A percentile compares a stretch with the other conserved stretches of the same genome.
Conservation (phyloP, 2,113 vertebrate genomes). For the Aptenodytes forsteri region DNA sequence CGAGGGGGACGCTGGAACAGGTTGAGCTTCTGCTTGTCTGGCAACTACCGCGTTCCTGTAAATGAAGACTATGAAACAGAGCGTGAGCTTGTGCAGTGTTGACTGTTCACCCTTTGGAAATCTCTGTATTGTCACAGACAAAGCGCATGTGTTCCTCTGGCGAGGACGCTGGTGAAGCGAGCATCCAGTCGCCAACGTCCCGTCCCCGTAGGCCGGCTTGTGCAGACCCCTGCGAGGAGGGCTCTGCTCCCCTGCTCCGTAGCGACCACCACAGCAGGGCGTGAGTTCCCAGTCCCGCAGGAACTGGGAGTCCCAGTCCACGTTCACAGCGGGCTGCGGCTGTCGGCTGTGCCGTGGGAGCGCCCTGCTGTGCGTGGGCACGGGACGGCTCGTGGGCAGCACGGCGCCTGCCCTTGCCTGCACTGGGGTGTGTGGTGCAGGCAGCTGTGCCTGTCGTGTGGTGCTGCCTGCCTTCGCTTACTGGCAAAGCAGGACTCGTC, state of each 20-base stretch:
- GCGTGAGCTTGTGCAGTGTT: rapidly evolving
- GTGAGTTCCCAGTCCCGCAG: rapidly evolving
- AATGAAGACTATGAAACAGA: background rate
- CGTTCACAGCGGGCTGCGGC: rapidly evolving
- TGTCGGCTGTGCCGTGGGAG: background rate
- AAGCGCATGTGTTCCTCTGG: background rate
- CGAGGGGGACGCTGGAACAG: background rate
- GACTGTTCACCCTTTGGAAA: background rate
- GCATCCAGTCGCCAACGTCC: background rate
- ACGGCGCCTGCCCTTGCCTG: background rate
- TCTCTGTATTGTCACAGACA: rapidly evolving
- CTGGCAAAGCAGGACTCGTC: rapidly evolving
- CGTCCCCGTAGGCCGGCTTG: rapidly evolving
- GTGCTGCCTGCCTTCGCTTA: background rate
- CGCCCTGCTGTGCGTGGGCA: rapidly evolving
- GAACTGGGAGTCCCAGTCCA: background rate
- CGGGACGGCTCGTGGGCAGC: background rate
- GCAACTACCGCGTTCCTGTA: background rate
- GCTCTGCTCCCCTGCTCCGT: too few species aligned
- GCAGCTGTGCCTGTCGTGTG: background rate
- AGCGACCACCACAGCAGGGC: rapidly evolving
- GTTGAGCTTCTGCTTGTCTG: background rate
- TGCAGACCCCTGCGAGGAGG: too few species aligned
- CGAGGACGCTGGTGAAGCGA: background rate
- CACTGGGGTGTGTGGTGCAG: background rate